Evolutionary conservation across 1,140 invertebrate species (phyloP), one percentile per base, ranked within the genome.

Genomic region (Eriocheir sinensis): DNA sequence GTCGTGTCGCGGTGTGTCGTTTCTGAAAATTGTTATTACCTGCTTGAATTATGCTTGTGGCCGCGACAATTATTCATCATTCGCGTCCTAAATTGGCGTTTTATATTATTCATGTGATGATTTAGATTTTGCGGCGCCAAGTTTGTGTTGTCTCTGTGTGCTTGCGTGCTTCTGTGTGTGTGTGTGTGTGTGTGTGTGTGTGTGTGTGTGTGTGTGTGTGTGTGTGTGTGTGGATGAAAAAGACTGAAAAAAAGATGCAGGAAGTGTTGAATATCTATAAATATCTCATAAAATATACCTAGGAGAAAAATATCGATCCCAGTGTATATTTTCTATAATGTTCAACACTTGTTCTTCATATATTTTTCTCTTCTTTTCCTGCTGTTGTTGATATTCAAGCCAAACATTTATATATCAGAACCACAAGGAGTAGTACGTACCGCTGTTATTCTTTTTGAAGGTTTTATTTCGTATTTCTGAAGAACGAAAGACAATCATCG

Each of bases 31-130:
- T 72, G 60, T 72, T 72, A 72, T 72, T 4, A n/a, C 60, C 60
- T 72, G 60, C 60, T 72, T 72, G 60, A 72, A 72, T 72, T 72
- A 72, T 89, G 86, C 36, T 48, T 38, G 86, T 17, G 86, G 86
- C 38, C 86, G 36, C 44, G 38, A 30, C 30, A 40, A 89, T 44
- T 89, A 48, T 89, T 89, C 86, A 89, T 89, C 86, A 89, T 89
- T 89, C 38, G 86, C 38, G 60, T 72, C 60, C 60, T 72, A 72
- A 72, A 89, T 41, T 89, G 40, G 41, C 34, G 40, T 34, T 48
- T n/a, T 89, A 89, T 48, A 89, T 89, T 44, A 89, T 41, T 89
- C 86, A 89, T 44, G 86, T 48, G 30, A 48, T 89, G 86, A 89
- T 89, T 89, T 44, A 41, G 86, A 72, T 72, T 72, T 72, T 27